Evolutionary conservation across 1,140 invertebrate genomes (phyloP), one percentile per base, ranked within the genome.

Genomic region (Acyrthosiphon pisum): DNA sequence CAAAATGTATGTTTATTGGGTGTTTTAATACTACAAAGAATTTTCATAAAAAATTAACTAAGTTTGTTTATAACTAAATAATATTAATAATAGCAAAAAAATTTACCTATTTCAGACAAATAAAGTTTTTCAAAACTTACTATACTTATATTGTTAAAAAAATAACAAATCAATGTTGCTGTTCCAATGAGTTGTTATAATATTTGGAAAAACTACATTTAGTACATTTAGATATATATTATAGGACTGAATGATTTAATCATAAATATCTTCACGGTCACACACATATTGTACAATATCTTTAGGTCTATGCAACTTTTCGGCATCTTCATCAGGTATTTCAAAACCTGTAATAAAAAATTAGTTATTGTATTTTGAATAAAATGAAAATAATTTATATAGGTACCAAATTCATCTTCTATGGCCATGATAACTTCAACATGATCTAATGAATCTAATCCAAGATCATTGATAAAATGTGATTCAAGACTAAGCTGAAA

Each of bases 371-470:
- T 76, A 88, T 84, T 41, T 37, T 50, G 30, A 35, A 26, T 68
- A 68, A 93, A 37, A 88, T 37, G 14, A 76, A 81, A 93, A 93
- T 26, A 83, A 56, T 93, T 60, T 20, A 95, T 95, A 50, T 50
- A 50, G 11, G 95, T 95, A 96, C 97, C 98, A 96, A 99, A 99
- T 96, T 99, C 99, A 96, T 99, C 99, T 95, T 99, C 99, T 96
- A 99, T 99, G 4, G 99, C 98, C 98, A 99, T 99, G 93, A 99
- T 99, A 83, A 99, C 97, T 96, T 99, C 99, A 50, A 99, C 99
- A 96, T 99, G 99, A 96, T 99, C 99, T 94, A 99, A 95, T 14
- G 99, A 99, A 95, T 99, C 99, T 93, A 99, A 96, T 68, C 99
- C 99, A 94, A 99, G 96, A 95, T 99, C 99, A 95, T 99, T 99